Conservation (phyloP, 2,797 vertebrate species). For the Argya squamiceps region DNA sequence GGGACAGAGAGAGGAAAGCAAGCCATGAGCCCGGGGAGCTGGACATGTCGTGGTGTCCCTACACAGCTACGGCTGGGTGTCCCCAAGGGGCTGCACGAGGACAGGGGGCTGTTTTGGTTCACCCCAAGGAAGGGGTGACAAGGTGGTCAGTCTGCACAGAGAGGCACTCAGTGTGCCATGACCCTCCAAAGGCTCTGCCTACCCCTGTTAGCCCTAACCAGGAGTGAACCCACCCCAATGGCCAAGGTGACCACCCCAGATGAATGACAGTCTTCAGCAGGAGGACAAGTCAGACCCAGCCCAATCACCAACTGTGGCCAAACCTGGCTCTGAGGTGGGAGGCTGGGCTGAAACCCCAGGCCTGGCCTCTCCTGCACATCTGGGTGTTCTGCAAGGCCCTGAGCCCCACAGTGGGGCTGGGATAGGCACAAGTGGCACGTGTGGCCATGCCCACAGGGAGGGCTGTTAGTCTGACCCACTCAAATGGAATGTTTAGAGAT, state of each 20-base stretch:
- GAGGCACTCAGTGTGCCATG: fast-evolving
- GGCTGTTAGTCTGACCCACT: fast-evolving
- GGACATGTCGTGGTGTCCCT: background rate
- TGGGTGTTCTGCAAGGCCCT: background rate
- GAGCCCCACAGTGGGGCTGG: fast-evolving
- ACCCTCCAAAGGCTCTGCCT: background rate
- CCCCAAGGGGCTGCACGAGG: background rate
- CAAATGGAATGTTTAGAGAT: background rate
- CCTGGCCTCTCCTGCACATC: background rate
- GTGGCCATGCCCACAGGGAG: background rate
- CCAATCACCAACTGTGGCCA: fast-evolving
- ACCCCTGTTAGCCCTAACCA: background rate
- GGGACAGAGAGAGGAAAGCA: background rate
- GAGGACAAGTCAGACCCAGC: background rate
- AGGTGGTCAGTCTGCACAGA: background rate
- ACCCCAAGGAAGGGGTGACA: background rate
- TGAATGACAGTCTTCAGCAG: background rate
- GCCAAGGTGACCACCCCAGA: background rate
- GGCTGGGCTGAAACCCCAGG: background rate
- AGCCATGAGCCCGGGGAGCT: background rate
- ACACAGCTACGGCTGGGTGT: fast-evolving
- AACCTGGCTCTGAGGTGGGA: background rate
- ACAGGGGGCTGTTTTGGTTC: background rate
- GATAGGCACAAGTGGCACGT: background rate
- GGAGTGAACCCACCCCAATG: fast-evolving